Conservation (phyloP, 2,113 vertebrate species). For the Neogobius melanostomus region DNA sequence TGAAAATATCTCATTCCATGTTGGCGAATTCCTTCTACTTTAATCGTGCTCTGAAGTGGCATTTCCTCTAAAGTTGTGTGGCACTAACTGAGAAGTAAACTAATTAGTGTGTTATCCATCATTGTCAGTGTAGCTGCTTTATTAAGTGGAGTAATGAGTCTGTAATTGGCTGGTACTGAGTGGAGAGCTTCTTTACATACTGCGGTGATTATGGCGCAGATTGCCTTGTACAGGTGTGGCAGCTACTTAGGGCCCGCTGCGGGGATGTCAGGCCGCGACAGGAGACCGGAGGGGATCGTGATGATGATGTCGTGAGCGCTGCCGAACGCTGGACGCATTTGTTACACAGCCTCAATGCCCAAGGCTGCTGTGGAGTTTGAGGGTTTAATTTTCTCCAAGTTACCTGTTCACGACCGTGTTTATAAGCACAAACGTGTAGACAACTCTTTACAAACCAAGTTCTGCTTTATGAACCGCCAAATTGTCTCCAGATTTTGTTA, state of each 20-base stretch:
- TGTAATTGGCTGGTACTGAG: constrained; percentile 52
- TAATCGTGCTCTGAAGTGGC: not conserved
- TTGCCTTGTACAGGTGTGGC: constrained; percentile 29
- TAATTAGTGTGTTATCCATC: constrained; percentile 41
- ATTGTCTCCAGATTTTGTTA: too few species aligned
- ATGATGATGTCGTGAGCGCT: constrained; percentile 13
- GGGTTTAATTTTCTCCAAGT: too few species aligned
- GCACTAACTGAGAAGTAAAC: constrained; percentile 40
- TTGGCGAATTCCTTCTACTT: not conserved
- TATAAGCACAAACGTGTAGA: too few species aligned
- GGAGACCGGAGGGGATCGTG: constrained; percentile 3
- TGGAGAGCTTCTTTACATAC: constrained; percentile 32
- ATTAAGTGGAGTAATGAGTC: constrained; percentile 56
- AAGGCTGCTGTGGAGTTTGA: too few species aligned
- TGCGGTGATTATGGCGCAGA: constrained; percentile 39
- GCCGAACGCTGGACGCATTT: constrained; percentile 16
- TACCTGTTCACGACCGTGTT: too few species aligned
- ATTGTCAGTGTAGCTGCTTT: constrained; percentile 44
- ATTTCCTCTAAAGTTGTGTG: constrained; percentile 26
- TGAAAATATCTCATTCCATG: too few species aligned
- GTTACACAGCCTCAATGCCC: too few species aligned
- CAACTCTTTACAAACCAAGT: too few species aligned
- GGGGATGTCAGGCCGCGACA: not conserved
- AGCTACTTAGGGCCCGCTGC: too few species aligned
- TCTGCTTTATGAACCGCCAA: too few species aligned